phyloP scores from a whole-genome alignment of 2,888 invertebrate genomes.

The Sphecodes monilicornis region DNA sequence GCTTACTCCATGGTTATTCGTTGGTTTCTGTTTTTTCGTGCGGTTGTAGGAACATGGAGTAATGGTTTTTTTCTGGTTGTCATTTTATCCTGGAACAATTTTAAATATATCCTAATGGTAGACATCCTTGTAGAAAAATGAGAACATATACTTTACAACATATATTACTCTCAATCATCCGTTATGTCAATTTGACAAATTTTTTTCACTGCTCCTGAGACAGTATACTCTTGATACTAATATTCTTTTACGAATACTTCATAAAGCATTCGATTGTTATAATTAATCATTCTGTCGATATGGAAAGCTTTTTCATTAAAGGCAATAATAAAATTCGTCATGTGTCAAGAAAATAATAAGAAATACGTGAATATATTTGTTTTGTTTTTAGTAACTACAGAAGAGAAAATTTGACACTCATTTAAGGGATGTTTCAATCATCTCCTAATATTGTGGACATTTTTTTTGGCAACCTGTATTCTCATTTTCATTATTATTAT shows the following conservation, averaged over 20 bases:
- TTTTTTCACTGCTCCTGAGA: too few relatives aligned
- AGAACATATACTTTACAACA: background rate
- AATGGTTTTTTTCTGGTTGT: background rate
- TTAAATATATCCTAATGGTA: background rate
- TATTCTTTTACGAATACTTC: too few relatives aligned
- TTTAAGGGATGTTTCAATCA: background rate
- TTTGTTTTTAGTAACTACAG: background rate
- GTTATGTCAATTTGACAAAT: background rate
- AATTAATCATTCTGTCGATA: too few relatives aligned
- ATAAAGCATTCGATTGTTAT: too few relatives aligned
- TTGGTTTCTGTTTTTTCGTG: background rate
- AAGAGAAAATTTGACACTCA: background rate
- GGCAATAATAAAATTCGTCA: too few relatives aligned
- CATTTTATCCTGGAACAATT: background rate
- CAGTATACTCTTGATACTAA: too few relatives aligned
- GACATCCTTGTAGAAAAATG: background rate
- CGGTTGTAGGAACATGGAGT: background rate
- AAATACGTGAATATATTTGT: background rate
- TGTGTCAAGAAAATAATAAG: too few relatives aligned
- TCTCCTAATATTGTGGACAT: background rate
- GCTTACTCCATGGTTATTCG: background rate
- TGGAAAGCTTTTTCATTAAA: too few relatives aligned
- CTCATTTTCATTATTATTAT: background rate
- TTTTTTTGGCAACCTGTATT: background rate
- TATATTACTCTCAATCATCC: background rate